A percentile compares a stretch with the other conserved stretches of the same genome.
phyloP scores from a whole-genome alignment of 2,797 vertebrate species.

The Telmatherina bonti region DNA sequence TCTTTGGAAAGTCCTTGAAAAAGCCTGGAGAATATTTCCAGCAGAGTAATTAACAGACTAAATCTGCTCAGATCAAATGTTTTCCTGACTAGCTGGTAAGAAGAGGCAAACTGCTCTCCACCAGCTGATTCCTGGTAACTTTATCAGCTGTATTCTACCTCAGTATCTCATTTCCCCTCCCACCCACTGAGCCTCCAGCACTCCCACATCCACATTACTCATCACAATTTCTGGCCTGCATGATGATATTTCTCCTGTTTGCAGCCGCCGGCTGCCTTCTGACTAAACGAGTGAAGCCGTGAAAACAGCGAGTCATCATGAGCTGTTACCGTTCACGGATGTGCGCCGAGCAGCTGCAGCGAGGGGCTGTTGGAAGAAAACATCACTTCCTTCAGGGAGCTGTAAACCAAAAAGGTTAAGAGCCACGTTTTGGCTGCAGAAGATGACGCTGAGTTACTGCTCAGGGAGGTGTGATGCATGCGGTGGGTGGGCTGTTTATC shows the following conservation, averaged over 20 bases:
- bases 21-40: too few relatives aligned
- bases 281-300: conserved; percentile 31
- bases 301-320: conserved; percentile 41
- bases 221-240: conserved; percentile 16
- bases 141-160: too few relatives aligned
- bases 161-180: not conserved
- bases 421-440: conserved; percentile 29
- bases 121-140: too few relatives aligned
- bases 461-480: not conserved
- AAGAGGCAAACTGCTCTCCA: too few relatives aligned
- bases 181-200: conserved; percentile 22
- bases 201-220: conserved; percentile 47
- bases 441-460: conserved; percentile 1
- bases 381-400: conserved; percentile 38
- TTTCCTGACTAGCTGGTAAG: too few relatives aligned
- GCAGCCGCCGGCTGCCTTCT: conserved; percentile 25
- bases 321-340: conserved; percentile 39
- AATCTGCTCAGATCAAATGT: too few relatives aligned
- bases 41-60: too few relatives aligned
- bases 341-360: conserved; percentile 53
- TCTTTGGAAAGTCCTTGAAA: too few relatives aligned
- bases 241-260: conserved; percentile 41
- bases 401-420: conserved; percentile 40
- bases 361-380: conserved; percentile 33
- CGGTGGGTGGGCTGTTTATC: conserved; percentile 53